Base-by-base conservation (phyloP, 1,140 invertebrate genomes). In the Drosophila pseudoobscura region DNA sequence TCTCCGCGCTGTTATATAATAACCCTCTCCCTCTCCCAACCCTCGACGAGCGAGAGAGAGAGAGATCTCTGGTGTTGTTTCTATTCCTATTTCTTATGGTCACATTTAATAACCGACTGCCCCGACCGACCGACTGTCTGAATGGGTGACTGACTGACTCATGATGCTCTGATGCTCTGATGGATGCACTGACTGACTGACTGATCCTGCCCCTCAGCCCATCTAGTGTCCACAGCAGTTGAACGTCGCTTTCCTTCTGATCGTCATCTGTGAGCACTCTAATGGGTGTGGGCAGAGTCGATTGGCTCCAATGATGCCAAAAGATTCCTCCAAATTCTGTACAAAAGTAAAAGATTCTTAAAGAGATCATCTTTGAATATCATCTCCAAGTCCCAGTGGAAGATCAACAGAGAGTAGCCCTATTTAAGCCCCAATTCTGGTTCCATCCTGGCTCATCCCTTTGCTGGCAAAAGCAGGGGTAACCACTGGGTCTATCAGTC, bases 21-120 rank as follows among this genome's bases (percentile, higher is more conserved):
- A 82, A 62, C 70, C 68, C 58, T 52, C 53, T 39, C 69, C 29
- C 39, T 44, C 15, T 15, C 15, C 15, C 2, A 2, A 8, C 9
- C 24, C 22, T 11, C 13, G 8, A 24, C 24, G 24, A 26, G 4
- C 4, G 24, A 26, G 24, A 20, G 6, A 31, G 8, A n/a, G 8
- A 0, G 3, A 7, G 13, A 44, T 29, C 20, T 35, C 11, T 68
- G 51, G 65, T 68, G 65, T 50, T 69, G 65, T 44, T 50, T 44
- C 59, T 74, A 15, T 43, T 39, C 22, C 22, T 44, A 50, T 65
- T 75, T 76, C 62, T 68, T 75, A 55, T 78, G 75, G 78, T 50
- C 78, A 88, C 82, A 85, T 85, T 85, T 85, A 85, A 85, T 85
- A 85, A 87, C 78, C 63, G 69, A 78, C 54, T 53, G 65, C 65